Percentiles rank a stretch among this genome's conserved stretches.
Evolutionary conservation across 2,888 invertebrate species (phyloP).

Genomic region (Conomelus anceps): DNA sequence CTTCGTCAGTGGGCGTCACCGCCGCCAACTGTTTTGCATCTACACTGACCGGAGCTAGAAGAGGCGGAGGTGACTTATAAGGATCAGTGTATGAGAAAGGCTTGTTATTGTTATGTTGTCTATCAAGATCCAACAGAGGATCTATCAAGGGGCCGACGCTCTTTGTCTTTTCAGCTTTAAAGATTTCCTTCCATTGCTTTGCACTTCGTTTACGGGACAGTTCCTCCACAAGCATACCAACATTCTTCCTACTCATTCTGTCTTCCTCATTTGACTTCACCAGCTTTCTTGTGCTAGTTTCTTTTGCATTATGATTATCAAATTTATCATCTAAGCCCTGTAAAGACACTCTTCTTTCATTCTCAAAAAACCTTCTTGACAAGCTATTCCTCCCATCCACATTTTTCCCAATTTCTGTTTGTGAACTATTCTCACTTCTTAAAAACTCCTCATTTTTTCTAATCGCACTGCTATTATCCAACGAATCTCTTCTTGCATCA

Average conservation of each 20-base stretch:
- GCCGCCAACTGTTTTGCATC: constrained; percentile 17
- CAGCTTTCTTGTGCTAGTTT: not conserved
- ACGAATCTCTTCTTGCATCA: not conserved
- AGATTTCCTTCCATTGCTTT: not conserved
- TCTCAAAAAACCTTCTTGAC: not conserved
- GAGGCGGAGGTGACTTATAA: constrained; percentile 39
- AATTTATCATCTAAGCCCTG: not conserved
- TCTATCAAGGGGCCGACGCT: constrained; percentile 48
- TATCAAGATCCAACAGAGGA: constrained; percentile 49
- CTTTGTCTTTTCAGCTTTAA: not conserved
- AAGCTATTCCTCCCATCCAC: not conserved
- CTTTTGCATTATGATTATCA: not conserved
- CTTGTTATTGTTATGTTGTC: constrained; percentile 63
- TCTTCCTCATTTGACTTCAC: not conserved
- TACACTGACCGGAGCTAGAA: constrained; percentile 22
- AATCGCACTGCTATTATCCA: not conserved
- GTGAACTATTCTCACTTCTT: not conserved
- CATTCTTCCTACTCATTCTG: not conserved
- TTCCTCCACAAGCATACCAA: not conserved
- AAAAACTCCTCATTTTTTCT: not conserved
- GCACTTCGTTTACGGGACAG: not conserved
- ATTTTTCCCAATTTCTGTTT: no score
- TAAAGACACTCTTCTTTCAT: not conserved
- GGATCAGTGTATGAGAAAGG: constrained; percentile 74
- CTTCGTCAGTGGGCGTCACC: not conserved